These are phyloP conservation scores for Gila robusta DNA, from an alignment of 2,797 vertebrate species.

Conservation along the genomic window DNA sequence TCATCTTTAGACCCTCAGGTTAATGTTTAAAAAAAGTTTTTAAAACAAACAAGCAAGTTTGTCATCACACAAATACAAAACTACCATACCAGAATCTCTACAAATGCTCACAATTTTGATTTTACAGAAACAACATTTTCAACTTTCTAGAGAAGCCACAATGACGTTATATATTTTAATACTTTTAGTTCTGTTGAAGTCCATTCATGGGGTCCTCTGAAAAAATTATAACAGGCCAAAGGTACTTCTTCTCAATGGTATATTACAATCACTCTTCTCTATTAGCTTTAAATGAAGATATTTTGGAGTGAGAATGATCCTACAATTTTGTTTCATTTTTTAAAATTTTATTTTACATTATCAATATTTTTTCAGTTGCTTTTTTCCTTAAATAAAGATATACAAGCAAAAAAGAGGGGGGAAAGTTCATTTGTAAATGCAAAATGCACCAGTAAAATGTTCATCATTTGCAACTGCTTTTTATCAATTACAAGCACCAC, in stretches of 20 bases:
- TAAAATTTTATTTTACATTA: neutral
- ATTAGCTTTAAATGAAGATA: neutral
- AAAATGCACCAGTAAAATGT: no score
- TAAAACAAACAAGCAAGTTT: no score
- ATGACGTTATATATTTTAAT: neutral
- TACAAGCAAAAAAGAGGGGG: no score
- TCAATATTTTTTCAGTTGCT: neutral
- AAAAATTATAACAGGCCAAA: no score
- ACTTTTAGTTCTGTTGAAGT: neutral
- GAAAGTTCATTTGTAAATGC: no score
- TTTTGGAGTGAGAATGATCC: neutral
- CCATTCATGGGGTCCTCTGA: neutral
- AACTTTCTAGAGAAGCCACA: neutral
- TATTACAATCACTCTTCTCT: neutral
- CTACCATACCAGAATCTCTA: neutral
- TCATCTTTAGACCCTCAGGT: neutral
- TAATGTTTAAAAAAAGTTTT: no score
- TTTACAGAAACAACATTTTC: neutral
- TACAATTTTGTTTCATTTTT: neutral
- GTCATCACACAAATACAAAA: neutral
- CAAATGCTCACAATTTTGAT: neutral
- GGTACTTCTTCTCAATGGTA: no score
- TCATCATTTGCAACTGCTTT: no score
- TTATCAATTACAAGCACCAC: no score
- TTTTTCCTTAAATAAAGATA: neutral